Evolutionary conservation across 2,888 invertebrate species (phyloP).

Genomic region (Ctena decussata): DNA sequence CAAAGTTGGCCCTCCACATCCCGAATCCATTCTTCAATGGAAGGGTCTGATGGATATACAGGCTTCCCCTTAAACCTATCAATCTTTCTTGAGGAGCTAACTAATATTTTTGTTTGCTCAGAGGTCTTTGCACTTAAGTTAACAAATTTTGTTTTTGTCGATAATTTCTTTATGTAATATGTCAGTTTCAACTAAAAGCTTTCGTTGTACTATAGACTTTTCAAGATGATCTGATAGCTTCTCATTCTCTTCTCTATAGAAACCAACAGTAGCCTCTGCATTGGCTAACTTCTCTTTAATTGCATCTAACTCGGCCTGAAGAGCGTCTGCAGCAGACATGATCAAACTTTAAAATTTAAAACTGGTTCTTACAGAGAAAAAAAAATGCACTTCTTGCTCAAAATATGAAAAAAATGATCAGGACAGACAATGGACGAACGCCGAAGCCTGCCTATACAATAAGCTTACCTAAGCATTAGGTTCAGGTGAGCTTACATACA

Average conservation of each 20-base stretch:
- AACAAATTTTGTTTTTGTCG: background rate
- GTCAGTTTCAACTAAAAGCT: background rate
- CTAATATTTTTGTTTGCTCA: slow-evolving; percentile 64
- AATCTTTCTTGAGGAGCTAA: background rate
- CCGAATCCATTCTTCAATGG: background rate
- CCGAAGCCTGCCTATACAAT: no score
- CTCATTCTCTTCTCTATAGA: background rate
- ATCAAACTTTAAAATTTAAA: no score
- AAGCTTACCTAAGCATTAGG: no score
- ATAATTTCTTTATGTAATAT: background rate
- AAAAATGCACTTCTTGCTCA: no score
- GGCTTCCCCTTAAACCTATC: background rate
- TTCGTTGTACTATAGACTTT: background rate
- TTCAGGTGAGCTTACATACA: no score
- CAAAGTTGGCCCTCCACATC: background rate
- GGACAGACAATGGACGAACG: no score
- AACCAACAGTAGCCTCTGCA: background rate
- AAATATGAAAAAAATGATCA: no score
- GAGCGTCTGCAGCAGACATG: background rate
- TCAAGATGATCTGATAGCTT: background rate
- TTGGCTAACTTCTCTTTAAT: background rate
- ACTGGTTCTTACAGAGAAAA: no score
- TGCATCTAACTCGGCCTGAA: background rate
- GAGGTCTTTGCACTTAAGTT: background rate
- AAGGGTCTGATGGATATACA: background rate